Conservation (phyloP, 2,113 vertebrate genomes). For the Vireo altiloquus region DNA sequence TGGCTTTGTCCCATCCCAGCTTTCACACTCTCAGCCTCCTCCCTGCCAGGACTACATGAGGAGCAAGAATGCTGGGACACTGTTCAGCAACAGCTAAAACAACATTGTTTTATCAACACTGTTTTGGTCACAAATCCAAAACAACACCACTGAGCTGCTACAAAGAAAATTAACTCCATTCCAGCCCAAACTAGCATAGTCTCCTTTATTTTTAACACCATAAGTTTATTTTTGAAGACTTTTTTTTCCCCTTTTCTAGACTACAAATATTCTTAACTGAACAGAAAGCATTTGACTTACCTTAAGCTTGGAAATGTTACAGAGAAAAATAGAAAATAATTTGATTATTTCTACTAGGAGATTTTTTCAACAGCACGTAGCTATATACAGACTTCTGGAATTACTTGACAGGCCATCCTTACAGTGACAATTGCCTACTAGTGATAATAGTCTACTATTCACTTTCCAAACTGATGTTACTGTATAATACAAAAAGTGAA, state of each 20-base stretch:
- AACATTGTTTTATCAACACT: not conserved
- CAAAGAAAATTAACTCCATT: not conserved
- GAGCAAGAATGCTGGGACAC: not conserved
- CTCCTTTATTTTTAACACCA: not conserved
- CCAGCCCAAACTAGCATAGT: not conserved
- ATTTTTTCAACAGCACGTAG: not conserved
- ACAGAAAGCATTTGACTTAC: not conserved
- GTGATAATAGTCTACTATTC: not conserved
- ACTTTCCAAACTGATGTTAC: not conserved
- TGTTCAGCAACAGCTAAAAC: not conserved
- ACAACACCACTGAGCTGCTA: not conserved
- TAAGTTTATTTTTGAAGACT: not conserved
- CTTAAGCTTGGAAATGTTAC: not conserved
- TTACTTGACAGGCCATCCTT: not conserved
- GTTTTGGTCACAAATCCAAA: not conserved
- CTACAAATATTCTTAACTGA: not conserved
- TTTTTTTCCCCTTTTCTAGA: not conserved
- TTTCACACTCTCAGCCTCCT: not conserved
- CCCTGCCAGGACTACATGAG: not conserved
- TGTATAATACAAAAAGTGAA: not conserved
- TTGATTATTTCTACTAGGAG: not conserved
- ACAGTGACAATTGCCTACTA: not conserved
- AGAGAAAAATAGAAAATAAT: not conserved
- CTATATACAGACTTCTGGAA: not conserved
- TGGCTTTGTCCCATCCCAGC: not conserved